These are phyloP conservation scores for Rugalucina vietnamica DNA, from an alignment of 2,888 invertebrate species.

Conservation along the genomic window DNA sequence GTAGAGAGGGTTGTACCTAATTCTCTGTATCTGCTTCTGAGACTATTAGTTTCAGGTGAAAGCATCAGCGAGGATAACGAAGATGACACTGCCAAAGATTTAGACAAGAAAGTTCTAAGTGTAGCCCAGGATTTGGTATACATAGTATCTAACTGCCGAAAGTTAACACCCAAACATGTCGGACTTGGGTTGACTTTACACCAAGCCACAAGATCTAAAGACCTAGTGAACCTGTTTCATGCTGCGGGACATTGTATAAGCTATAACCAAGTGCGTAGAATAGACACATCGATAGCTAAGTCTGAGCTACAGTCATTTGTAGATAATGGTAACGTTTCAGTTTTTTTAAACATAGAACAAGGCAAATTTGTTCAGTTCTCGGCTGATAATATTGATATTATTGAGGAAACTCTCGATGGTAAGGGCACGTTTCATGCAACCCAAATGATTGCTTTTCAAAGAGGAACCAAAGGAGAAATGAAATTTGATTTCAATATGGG, in stretches of 20 bases:
- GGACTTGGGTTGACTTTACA: slow-evolving; percentile 20
- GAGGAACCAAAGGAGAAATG: no score
- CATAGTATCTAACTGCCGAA: neutral
- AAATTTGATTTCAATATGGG: neutral
- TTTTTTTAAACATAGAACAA: neutral
- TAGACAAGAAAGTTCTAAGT: slow-evolving; percentile 1
- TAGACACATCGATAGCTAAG: slow-evolving; percentile 25
- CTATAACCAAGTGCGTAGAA: slow-evolving; percentile 12
- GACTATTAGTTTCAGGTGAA: neutral
- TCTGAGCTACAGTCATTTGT: neutral
- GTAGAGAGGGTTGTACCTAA: neutral
- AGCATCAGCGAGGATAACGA: neutral
- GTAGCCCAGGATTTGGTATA: slow-evolving; percentile 1
- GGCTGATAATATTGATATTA: neutral
- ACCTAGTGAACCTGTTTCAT: slow-evolving; percentile 25
- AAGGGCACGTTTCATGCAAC: neutral
- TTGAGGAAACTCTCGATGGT: neutral
- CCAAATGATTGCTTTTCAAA: neutral
- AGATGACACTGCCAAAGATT: neutral
- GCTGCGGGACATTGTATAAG: slow-evolving; percentile 24
- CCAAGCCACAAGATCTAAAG: slow-evolving; percentile 24
- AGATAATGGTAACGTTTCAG: neutral
- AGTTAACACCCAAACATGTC: slow-evolving; percentile 26
- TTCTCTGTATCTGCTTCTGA: neutral
- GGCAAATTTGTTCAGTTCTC: neutral